Evolutionary conservation across 2,797 vertebrate genomes (phyloP).

Genomic region (Prunella strophiata): DNA sequence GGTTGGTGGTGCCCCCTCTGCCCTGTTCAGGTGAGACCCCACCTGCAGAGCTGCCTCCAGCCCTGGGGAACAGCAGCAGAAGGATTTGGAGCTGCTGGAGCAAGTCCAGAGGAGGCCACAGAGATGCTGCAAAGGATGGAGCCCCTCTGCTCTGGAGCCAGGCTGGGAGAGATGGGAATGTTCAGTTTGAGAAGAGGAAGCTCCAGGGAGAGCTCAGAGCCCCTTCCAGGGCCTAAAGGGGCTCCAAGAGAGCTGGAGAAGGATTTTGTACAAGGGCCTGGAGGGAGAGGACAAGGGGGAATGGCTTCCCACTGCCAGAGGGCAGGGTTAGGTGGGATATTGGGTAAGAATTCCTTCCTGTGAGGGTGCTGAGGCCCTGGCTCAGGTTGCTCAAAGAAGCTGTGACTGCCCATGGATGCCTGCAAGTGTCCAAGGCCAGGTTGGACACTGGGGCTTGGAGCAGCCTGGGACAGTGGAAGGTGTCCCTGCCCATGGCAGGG

Average conservation of each 20-base stretch:
- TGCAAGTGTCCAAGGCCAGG: neutral
- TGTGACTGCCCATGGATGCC: neutral
- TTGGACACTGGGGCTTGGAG: neutral
- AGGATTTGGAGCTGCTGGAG: neutral
- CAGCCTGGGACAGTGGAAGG: fast-evolving
- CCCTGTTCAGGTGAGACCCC: fast-evolving
- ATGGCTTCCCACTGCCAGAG: no score
- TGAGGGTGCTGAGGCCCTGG: fast-evolving
- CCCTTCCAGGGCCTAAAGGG: neutral
- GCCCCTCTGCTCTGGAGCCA: neutral
- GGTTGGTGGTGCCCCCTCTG: neutral
- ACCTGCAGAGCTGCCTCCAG: neutral
- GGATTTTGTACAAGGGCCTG: neutral
- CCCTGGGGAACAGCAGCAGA: neutral
- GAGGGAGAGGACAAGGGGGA: neutral
- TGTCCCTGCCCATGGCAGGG: neutral
- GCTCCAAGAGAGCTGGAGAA: neutral
- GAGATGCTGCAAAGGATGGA: fast-evolving
- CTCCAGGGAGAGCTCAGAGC: neutral
- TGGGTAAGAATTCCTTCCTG: fast-evolving
- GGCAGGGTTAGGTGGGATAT: neutral
- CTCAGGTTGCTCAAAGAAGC: neutral
- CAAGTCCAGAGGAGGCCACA: fast-evolving
- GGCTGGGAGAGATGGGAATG: neutral
- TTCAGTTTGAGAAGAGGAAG: neutral